These are phyloP conservation scores for Rhinolophus ferrumequinum DNA, from an alignment of 2,113 vertebrate species.

Conservation along the genomic window DNA sequence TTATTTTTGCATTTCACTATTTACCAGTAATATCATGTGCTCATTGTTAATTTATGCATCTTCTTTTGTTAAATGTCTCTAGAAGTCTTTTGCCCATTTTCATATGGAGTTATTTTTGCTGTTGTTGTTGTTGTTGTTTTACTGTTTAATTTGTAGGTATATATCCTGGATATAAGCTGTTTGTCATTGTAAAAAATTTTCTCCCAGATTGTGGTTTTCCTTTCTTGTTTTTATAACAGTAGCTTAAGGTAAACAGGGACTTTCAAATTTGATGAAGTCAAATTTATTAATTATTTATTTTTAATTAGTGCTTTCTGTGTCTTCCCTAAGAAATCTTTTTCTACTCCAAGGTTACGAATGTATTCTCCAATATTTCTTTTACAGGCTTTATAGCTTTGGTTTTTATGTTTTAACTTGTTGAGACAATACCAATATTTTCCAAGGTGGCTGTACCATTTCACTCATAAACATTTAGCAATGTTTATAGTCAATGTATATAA, in stretches of 20 bases:
- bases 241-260: not conserved
- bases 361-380: not conserved
- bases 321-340: constrained; percentile 6
- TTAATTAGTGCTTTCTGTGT: not conserved
- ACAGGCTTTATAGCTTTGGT: not conserved
- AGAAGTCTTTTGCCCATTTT: not conserved
- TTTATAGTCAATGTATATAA: not conserved
- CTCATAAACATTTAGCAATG: not conserved
- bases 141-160: not conserved
- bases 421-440: not conserved
- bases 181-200: not conserved
- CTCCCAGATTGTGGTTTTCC: not conserved
- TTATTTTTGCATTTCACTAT: not conserved
- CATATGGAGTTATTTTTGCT: not conserved
- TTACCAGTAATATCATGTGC: not conserved
- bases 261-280: not conserved
- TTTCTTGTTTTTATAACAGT: not conserved
- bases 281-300: not conserved
- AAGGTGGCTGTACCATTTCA: not conserved
- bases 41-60: not conserved
- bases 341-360: not conserved
- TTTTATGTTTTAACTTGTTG: not conserved
- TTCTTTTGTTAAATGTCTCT: not conserved
- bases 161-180: not conserved
- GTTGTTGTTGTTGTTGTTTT: not conserved